Base-by-base conservation (phyloP, 2,113 vertebrate genomes). In the Smithornis capensis region DNA sequence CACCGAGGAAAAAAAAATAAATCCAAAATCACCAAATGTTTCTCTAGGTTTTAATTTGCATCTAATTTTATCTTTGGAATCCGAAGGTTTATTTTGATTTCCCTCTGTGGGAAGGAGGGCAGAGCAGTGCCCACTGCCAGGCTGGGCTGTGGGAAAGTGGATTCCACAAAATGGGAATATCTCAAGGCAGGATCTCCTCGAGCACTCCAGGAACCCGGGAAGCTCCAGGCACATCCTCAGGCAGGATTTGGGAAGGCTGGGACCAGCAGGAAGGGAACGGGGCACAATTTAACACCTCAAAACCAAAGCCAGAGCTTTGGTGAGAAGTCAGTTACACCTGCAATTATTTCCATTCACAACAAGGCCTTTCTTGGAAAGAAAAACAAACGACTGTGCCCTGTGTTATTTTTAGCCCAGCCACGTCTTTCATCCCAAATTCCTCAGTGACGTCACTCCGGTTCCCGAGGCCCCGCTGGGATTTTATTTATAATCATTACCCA, bases 141-240 rank as follows among this genome's bases (percentile, higher is more conserved):
- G 52, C 1, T 33, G 73, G 10, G 7, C 1, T 0, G 5, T 18
- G 9, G 37, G 67, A 50, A 40, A 35, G 60, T 0, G 9, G 38
- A 7, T 6, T 6, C 73, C 63, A 68, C 19, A 11, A 71, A 62
- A 29, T 0, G 10, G 1, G 64, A 50, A 7, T 4, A 3, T 18
- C 38, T 21, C 14, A 0, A 7, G 21, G 75, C 1, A 14, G 45
- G 29, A 52, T 3, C 24, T 59, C 27, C 67, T 6, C 14, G 22
- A 44, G 60, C 60, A 6, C 53, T 24, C 3, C 3, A 38, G 53
- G 63, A 67, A 23, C 15, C 0, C 5, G n/a, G 40, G 69, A 12
- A 33, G 65, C 73, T 50, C 55, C 1, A 49, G 42, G 6, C 38
- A 49, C 74, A 9, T 3, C 31, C 57, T 7, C 57, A 42, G 53